Evolutionary conservation across 2,888 invertebrate genomes (phyloP), one percentile per base, ranked within the genome.

Genomic region (Harmothoe impar): DNA sequence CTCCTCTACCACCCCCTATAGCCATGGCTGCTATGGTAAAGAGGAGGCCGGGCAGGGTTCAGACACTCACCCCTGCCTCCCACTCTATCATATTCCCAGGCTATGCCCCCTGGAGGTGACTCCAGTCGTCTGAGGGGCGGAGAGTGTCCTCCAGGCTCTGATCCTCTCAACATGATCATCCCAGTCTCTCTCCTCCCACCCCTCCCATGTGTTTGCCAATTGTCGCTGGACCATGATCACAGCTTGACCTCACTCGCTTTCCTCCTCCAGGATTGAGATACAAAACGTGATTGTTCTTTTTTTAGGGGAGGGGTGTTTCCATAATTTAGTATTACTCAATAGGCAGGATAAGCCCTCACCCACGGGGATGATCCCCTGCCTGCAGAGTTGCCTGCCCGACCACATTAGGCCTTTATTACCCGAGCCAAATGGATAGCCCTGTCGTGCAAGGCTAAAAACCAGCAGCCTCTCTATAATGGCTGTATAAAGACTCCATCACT

Each of bases 61-160:
- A n/a, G 62, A 20, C 20, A n/a, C 23, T 62, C 31, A 25, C 72
- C 72, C 72, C 29, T 31, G 29, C 72, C 72, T 31, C 72, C 25
- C 72, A 15, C 72, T 72, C 72, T 31, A 72, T 72, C 72, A 72
- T 72, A 72, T 72, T 72, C 62, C 62, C 62, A 62, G 72, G 29
- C 29, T 15, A 15, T 29, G 29, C 15, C 72, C 29, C 31, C 72
- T 72, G 72, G 25, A 15, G 29, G 29, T 29, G 72, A 25, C 15
- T 72, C 25, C 62, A 20, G n/a, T 20, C 62, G 62, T n/a, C 62
- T 62, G n/a, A 10, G 62, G 62, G 20, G 15, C 15, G 62, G 62
- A 20, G 62, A 62, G 20, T 62, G 72, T 72, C 72, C 72, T 72
- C 72, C 72, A 25, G 29, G 25, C 29, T 29, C 29, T 72, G 72